These are phyloP conservation scores for Vireo altiloquus DNA, from an alignment of 2,113 vertebrate genomes.

Conservation along the genomic window DNA sequence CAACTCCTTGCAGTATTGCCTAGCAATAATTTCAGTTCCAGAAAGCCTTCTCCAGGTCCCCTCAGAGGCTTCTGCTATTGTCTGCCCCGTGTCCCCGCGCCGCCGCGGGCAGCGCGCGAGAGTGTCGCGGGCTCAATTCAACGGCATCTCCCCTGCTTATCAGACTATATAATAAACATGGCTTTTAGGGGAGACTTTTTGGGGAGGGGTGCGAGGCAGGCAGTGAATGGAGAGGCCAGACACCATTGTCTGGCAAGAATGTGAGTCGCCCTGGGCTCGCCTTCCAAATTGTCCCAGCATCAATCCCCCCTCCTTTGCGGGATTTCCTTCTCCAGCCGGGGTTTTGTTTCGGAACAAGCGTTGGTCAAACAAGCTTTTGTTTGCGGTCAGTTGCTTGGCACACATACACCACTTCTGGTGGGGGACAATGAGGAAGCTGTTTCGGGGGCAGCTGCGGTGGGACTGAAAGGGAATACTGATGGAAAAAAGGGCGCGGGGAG, in stretches of 20 bases:
- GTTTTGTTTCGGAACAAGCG: conserved; percentile 82
- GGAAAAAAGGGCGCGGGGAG: conserved; percentile 24
- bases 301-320: conserved; percentile 63
- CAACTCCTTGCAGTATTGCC: not conserved
- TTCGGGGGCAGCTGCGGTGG: conserved; percentile 64
- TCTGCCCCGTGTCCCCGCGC: not conserved
- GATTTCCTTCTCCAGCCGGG: conserved; percentile 74
- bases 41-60: not conserved
- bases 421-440: conserved; percentile 75
- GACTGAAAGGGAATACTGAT: conserved; percentile 57
- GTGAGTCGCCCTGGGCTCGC: conserved; percentile 47
- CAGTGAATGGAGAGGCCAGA: conserved; percentile 63
- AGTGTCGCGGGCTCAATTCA: not conserved
- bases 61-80: not conserved
- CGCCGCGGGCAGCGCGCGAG: not conserved
- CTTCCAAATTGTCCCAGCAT: conserved; percentile 67
- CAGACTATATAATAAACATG: not conserved
- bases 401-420: conserved; percentile 71
- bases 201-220: not conserved
- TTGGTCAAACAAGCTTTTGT: conserved; percentile 88
- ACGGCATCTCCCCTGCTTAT: not conserved
- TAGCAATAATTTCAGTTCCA: not conserved
- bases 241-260: conserved; percentile 61
- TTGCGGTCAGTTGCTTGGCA: conserved; percentile 78
- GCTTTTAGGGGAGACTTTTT: not conserved